Conservation (phyloP, 2,888 invertebrate genomes). For the Eupsilia transversa region DNA sequence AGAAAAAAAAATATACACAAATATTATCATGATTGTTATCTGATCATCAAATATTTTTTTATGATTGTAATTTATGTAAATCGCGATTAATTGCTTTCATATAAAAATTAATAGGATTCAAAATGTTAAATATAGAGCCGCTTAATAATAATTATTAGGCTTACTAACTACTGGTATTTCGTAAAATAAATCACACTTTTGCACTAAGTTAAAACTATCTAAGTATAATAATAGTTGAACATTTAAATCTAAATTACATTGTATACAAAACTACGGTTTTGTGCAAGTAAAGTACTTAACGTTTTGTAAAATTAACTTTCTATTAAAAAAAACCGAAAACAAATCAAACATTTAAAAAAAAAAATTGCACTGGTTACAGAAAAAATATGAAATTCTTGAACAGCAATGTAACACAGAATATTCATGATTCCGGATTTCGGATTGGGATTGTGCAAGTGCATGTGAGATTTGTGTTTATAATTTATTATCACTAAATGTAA, state of each 20-base stretch:
- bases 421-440: background rate
- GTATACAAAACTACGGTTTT: background rate
- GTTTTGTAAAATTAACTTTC: slow-evolving; percentile 5
- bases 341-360: too few species aligned
- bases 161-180: slow-evolving; percentile 2
- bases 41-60: background rate
- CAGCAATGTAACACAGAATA: too few species aligned
- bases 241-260: background rate
- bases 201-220: slow-evolving; percentile 4
- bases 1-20: background rate
- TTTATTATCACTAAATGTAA: too few species aligned
- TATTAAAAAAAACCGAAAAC: too few species aligned
- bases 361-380: background rate
- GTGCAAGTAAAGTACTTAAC: background rate
- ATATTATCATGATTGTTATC: background rate
- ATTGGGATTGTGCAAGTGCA: background rate
- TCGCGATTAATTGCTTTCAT: background rate
- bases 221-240: background rate
- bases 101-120: background rate
- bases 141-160: slow-evolving; percentile 2
- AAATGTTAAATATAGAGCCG: background rate
- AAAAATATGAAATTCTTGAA: too few species aligned
- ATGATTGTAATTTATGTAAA: background rate
- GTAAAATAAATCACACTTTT: slow-evolving; percentile 38
- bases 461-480: background rate